phyloP scores from a whole-genome alignment of 2,888 invertebrate genomes.

The Patella ulyssiponensis region DNA sequence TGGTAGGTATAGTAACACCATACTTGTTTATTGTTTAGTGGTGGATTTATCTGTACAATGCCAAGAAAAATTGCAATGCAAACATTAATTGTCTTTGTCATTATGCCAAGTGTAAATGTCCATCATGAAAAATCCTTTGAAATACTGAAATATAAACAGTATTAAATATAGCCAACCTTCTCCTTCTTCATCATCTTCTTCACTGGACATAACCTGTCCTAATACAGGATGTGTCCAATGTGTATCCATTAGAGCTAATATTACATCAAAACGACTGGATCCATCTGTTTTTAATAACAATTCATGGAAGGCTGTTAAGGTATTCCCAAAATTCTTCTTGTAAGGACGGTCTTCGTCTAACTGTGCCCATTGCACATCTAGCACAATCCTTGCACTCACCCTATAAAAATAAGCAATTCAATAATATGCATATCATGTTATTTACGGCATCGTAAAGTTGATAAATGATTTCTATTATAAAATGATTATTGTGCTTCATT shows the following conservation, averaged over 20 bases:
- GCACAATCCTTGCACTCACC: constrained; percentile 59
- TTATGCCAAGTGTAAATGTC: no score
- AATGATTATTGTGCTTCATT: not conserved
- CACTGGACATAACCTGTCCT: constrained; percentile 63
- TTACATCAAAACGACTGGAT: constrained; percentile 51
- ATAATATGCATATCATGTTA: no score
- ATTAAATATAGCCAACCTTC: constrained; percentile 38
- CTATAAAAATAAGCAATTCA: constrained; percentile 35
- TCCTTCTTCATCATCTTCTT: constrained; percentile 52
- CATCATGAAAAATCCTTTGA: no score
- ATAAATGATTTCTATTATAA: not conserved
- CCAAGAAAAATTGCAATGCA: no score
- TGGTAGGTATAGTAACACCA: no score
- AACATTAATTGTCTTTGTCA: no score
- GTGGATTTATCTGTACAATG: no score
- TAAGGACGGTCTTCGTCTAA: constrained; percentile 54
- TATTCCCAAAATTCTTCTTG: constrained; percentile 53
- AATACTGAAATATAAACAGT: not conserved
- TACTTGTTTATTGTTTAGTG: no score
- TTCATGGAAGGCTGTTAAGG: constrained; percentile 52
- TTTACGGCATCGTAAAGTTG: no score
- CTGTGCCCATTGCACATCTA: constrained; percentile 63
- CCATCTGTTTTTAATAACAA: constrained; percentile 47
- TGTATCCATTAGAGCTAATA: constrained; percentile 54
- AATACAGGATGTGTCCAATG: constrained; percentile 68